Base-by-base conservation (phyloP, 2,888 invertebrate genomes). In the Myopa tessellatipennis region DNA sequence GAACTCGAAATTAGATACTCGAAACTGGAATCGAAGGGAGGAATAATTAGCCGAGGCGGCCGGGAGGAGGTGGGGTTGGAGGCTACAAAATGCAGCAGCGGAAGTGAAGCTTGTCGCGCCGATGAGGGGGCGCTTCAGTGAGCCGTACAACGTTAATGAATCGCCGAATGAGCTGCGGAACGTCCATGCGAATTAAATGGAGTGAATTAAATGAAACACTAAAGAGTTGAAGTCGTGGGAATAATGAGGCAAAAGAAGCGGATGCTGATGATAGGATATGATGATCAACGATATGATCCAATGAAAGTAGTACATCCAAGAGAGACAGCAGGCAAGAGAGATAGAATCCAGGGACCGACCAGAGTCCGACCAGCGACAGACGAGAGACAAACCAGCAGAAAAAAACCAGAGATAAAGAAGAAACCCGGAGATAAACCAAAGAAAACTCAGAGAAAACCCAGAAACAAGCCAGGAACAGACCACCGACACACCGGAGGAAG, bases 1-100 rank as follows among this genome's bases (percentile, higher is more conserved):
- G 38, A 36, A 16, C 16, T 4, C 38, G 38, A 65, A 65, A 65
- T 65, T 65, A 36, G 65, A 65, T 65, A 65, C 65, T 65, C 38
- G 36, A 65, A 55, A 55, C 3, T 55, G 4, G 16, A 55, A 16
- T 16, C 10, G 16, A 55, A 16, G 55, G 55, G 55, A 16, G 55
- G 55, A 65, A 65, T 65, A 65, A 65, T 65, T 65, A 65, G 38
- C 14, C 38, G 36, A 5, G 65, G 38, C 5, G 65, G 18, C 4
- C 7, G 65, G 8, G 14, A 36, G 4, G 65, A 4, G 65, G 38
- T 36, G 65, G 16, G 1, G 7, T 6, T 1, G 38, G 38, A 14
- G 16, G 65, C 36, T 14, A 10, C 58, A 18, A 36, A 61, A 26
- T 61, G 61, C 6, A 45, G 10, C 7, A 45, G 45, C 45, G 55